A percentile compares a stretch with the other conserved stretches of the same genome.
Evolutionary conservation across 2,888 invertebrate genomes (phyloP).

Genomic region (Metopia argyrocephala): DNA sequence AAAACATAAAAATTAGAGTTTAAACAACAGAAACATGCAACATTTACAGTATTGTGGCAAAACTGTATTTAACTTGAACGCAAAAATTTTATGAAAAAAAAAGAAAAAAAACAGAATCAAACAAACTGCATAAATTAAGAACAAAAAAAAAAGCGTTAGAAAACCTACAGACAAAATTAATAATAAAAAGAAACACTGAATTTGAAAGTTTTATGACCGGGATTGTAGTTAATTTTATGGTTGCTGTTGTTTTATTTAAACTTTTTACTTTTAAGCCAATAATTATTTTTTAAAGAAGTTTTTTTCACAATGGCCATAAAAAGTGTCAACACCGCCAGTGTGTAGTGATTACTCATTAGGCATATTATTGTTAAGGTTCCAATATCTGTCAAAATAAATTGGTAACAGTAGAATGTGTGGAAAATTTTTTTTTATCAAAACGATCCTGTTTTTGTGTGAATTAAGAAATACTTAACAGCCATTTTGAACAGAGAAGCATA

Average conservation of each 20-base stretch:
- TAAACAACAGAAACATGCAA: slow-evolving; percentile 31
- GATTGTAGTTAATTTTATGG: slow-evolving; percentile 40
- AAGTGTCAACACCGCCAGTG: slow-evolving; percentile 61
- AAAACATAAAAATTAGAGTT: not conserved
- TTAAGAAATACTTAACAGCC: no score
- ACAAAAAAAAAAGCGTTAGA: slow-evolving; percentile 6
- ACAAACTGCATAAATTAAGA: slow-evolving; percentile 13
- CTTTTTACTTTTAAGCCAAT: not conserved
- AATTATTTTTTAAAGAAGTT: not conserved
- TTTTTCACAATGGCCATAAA: slow-evolving; percentile 45
- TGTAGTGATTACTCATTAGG: slow-evolving; percentile 63
- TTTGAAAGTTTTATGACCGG: slow-evolving; percentile 53
- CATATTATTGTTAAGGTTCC: slow-evolving; percentile 61
- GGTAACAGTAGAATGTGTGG: not conserved
- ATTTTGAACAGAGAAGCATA: no score
- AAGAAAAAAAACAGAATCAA: not conserved
- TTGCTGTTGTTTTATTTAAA: slow-evolving; percentile 29
- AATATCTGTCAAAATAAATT: slow-evolving; percentile 60
- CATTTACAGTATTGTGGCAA: not conserved
- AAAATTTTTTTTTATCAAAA: no score
- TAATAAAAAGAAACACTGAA: slow-evolving; percentile 15
- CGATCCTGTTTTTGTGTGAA: no score
- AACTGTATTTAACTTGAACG: not conserved
- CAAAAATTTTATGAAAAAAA: not conserved
- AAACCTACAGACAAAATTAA: slow-evolving; percentile 26